These are phyloP conservation scores for Sminthurides aquaticus DNA, from an alignment of 2,888 invertebrate species.

Conservation along the genomic window DNA sequence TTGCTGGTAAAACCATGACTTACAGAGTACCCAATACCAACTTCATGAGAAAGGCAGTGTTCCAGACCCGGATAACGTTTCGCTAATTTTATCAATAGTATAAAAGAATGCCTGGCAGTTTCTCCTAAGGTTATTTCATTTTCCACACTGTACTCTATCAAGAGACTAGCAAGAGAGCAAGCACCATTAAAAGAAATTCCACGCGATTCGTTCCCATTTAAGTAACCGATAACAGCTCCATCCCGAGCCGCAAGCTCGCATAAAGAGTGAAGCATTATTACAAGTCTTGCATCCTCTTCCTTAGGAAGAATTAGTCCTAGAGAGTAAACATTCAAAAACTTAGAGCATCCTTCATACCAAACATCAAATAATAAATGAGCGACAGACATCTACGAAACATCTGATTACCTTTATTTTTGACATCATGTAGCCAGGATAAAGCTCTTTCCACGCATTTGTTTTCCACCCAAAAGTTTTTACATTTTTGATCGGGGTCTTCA, in stretches of 20 bases:
- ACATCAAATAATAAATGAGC: neutral
- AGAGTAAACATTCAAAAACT: no score
- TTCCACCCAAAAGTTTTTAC: slow-evolving; percentile 40
- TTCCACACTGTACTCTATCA: slow-evolving; percentile 37
- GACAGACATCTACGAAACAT: neutral
- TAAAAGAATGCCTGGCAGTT: slow-evolving; percentile 38
- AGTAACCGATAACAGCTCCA: slow-evolving; percentile 37
- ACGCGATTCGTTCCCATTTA: slow-evolving; percentile 15
- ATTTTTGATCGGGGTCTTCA: slow-evolving; percentile 29
- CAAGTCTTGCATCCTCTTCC: slow-evolving; percentile 37
- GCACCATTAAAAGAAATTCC: slow-evolving; percentile 35
- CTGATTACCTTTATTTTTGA: slow-evolving; percentile 32
- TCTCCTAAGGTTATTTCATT: slow-evolving; percentile 31
- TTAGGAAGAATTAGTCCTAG: slow-evolving; percentile 35
- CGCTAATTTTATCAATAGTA: slow-evolving; percentile 36
- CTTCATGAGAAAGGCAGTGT: slow-evolving; percentile 35
- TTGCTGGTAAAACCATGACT: slow-evolving; percentile 1
- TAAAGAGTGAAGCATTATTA: slow-evolving; percentile 35
- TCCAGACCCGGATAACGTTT: slow-evolving; percentile 35
- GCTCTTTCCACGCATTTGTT: slow-evolving; percentile 39
- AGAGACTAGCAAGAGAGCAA: slow-evolving; percentile 39
- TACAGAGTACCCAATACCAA: slow-evolving; percentile 37
- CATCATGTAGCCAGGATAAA: slow-evolving; percentile 36
- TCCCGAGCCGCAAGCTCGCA: slow-evolving; percentile 41
- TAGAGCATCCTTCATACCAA: neutral